Evolutionary conservation across 2,888 invertebrate species (phyloP).

Genomic region (Diabrotica balteata): DNA sequence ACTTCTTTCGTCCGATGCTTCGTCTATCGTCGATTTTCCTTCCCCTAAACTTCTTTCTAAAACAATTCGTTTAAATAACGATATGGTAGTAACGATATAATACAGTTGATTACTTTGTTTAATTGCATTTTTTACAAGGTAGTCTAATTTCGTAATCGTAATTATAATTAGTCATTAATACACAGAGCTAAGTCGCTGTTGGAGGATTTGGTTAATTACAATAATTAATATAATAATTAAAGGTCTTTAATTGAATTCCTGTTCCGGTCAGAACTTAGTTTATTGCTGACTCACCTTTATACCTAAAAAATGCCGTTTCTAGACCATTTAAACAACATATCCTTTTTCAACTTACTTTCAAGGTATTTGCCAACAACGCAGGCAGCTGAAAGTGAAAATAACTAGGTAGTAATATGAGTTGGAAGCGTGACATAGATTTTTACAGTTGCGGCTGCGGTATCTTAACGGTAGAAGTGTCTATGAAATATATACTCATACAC

Average conservation of each 20-base stretch:
- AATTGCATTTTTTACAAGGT: too few relatives aligned
- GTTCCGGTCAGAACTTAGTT: constrained; percentile 13
- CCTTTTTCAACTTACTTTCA: constrained; percentile 28
- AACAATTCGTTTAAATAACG: too few relatives aligned
- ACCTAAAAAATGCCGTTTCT: constrained; percentile 19
- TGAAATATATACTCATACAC: background rate
- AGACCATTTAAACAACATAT: constrained; percentile 19
- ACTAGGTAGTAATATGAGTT: constrained; percentile 25
- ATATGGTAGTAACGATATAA: too few relatives aligned
- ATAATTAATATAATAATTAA: background rate
- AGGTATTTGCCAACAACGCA: constrained; percentile 24
- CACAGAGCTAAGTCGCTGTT: too few relatives aligned
- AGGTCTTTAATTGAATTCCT: background rate
- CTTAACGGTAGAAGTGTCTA: constrained; percentile 20
- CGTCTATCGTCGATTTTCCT: too few relatives aligned
- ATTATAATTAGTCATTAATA: too few relatives aligned
- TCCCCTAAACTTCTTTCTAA: too few relatives aligned
- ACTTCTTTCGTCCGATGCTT: too few relatives aligned
- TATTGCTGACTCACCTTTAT: constrained; percentile 15
- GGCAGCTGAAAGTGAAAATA: constrained; percentile 28
- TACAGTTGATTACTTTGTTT: too few relatives aligned
- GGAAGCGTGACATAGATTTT: constrained; percentile 19
- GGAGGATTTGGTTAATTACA: background rate
- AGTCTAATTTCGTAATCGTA: too few relatives aligned
- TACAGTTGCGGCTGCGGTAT: constrained; percentile 19